Conservation (phyloP, 2,888 invertebrate genomes). For the Caenorhabditis imperialis region DNA sequence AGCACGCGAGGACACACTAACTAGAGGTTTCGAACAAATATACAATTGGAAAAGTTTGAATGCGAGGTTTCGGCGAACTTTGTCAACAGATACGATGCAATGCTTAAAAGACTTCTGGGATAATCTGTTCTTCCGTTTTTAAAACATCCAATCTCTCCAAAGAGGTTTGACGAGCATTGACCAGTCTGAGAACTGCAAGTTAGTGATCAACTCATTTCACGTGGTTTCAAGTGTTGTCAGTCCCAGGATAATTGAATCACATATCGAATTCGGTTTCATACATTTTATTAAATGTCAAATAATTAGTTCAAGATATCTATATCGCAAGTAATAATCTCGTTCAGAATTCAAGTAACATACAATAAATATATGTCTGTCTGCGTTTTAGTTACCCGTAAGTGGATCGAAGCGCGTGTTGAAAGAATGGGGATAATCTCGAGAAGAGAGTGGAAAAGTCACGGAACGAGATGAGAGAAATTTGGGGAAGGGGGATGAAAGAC, state of each 20-base stretch:
- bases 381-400: constrained; percentile 32
- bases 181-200: too few relatives aligned
- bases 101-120: too few relatives aligned
- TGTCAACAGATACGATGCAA: too few relatives aligned
- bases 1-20: constrained; percentile 29
- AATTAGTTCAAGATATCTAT: constrained; percentile 9
- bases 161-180: neutral
- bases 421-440: constrained; percentile 40
- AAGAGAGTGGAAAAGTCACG: constrained; percentile 32
- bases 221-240: neutral
- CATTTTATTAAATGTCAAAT: too few relatives aligned
- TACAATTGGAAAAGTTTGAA: too few relatives aligned
- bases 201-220: constrained; percentile 3
- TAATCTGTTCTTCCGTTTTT: too few relatives aligned
- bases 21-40: constrained; percentile 18
- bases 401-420: constrained; percentile 39
- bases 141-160: neutral
- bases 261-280: too few relatives aligned
- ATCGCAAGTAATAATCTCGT: constrained; percentile 34
- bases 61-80: too few relatives aligned
- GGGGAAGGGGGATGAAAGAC: neutral
- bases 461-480: constrained; percentile 11
- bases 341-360: constrained; percentile 20
- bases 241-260: too few relatives aligned
- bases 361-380: constrained; percentile 19